These are phyloP conservation scores for Cephalopachus bancanus DNA, from an alignment of 2,797 vertebrate species.

Conservation along the genomic window DNA sequence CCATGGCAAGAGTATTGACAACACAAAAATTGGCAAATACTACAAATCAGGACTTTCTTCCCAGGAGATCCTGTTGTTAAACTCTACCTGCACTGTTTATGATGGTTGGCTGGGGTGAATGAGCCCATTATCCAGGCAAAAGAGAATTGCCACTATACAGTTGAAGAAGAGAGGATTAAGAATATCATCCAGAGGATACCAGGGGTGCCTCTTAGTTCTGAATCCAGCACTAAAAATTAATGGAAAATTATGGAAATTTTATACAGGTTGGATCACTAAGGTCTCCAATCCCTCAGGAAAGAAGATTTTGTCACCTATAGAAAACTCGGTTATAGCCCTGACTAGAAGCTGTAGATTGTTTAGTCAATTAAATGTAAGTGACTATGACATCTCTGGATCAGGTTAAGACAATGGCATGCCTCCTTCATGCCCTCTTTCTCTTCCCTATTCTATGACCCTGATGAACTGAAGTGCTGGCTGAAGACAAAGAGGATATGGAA, in stretches of 20 bases:
- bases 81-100: conserved; percentile 1
- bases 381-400: neutral
- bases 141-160: neutral
- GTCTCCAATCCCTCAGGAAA: neutral
- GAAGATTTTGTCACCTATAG: neutral
- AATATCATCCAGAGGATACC: conserved; percentile 12
- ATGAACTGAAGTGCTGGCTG: neutral
- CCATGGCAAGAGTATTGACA: neutral
- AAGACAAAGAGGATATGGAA: neutral
- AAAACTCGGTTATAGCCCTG: neutral
- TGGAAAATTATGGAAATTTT: neutral
- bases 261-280: neutral
- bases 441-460: neutral
- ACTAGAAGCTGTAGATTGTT: neutral
- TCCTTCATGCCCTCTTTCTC: neutral
- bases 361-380: neutral
- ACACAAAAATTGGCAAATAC: conserved; percentile 7
- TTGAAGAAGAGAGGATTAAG: neutral
- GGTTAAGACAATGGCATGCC: neutral
- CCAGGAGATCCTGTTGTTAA: neutral
- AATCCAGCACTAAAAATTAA: neutral
- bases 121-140: conserved; percentile 18
- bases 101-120: neutral
- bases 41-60: neutral
- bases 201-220: neutral